These are phyloP conservation scores for Corvus cornix DNA, from an alignment of 2,113 vertebrate genomes.

Conservation along the genomic window DNA sequence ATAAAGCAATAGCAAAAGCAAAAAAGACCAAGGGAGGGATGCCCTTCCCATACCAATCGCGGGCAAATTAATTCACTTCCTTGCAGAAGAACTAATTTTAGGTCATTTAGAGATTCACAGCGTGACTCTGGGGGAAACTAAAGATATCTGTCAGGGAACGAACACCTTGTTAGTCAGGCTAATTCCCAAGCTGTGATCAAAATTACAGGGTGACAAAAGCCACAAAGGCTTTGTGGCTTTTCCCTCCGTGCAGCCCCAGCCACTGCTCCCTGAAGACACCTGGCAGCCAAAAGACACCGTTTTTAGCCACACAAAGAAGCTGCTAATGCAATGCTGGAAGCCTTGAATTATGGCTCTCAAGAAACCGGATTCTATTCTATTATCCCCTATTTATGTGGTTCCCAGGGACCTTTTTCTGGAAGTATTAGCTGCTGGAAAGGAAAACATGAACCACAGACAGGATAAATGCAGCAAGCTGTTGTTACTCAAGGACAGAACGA, in stretches of 20 bases:
- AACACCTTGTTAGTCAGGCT: neutral
- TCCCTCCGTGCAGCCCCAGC: neutral
- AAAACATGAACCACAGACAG: neutral
- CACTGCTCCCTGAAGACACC: neutral
- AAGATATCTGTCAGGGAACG: neutral
- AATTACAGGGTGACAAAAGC: neutral
- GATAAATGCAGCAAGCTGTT: rapidly evolving
- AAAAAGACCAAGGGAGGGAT: neutral
- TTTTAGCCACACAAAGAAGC: neutral
- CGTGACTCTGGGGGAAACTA: neutral
- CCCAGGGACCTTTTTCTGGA: neutral
- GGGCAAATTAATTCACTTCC: neutral
- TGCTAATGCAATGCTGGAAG: neutral
- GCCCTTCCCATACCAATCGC: rapidly evolving
- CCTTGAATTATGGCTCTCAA: neutral
- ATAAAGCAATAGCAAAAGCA: neutral
- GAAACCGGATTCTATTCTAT: neutral
- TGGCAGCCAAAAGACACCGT: neutral
- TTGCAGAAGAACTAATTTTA: neutral
- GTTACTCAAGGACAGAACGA: rapidly evolving
- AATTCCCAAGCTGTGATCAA: neutral
- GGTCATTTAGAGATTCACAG: neutral
- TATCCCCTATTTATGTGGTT: neutral
- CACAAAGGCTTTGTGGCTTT: neutral
- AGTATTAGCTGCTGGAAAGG: neutral